Conservation (phyloP, 2,888 invertebrate genomes). For the Erebia ligea region DNA sequence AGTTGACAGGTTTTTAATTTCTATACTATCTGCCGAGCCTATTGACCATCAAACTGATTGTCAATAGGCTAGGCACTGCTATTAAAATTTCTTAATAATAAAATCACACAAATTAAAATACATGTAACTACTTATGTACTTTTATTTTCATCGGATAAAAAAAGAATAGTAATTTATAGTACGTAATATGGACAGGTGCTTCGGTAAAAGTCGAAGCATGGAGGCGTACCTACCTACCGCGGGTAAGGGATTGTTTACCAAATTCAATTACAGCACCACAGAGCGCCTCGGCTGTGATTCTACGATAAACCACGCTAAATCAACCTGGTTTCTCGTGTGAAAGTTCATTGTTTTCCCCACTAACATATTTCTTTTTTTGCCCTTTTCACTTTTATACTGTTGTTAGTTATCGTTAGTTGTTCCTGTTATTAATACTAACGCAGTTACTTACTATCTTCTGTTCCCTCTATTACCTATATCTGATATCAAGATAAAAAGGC, state of each 20-base stretch:
- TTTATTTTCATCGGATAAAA: neutral
- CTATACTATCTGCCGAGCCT: no score
- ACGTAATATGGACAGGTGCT: constrained; percentile 62
- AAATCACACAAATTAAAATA: no score
- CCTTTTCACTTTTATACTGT: constrained; percentile 31
- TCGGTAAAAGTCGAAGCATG: constrained; percentile 54
- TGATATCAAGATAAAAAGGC: no score
- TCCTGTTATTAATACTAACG: neutral
- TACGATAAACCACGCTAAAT: constrained; percentile 70
- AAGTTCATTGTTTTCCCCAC: constrained; percentile 77
- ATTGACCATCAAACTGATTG: no score
- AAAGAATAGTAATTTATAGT: constrained; percentile 3
- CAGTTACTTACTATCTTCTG: neutral
- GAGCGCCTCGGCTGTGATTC: constrained; percentile 69
- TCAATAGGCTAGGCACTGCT: no score
- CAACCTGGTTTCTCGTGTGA: constrained; percentile 68
- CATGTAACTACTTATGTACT: no score
- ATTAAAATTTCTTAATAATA: no score
- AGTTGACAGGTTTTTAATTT: no score
- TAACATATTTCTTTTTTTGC: constrained; percentile 49
- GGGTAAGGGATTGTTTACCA: constrained; percentile 77
- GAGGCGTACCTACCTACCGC: constrained; percentile 43
- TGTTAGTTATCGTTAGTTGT: neutral
- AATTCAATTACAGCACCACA: constrained; percentile 76
- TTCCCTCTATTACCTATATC: neutral